Evolutionary conservation across 2,888 invertebrate genomes (phyloP), one percentile per base, ranked within the genome.

Genomic region (Eulithis prunata): DNA sequence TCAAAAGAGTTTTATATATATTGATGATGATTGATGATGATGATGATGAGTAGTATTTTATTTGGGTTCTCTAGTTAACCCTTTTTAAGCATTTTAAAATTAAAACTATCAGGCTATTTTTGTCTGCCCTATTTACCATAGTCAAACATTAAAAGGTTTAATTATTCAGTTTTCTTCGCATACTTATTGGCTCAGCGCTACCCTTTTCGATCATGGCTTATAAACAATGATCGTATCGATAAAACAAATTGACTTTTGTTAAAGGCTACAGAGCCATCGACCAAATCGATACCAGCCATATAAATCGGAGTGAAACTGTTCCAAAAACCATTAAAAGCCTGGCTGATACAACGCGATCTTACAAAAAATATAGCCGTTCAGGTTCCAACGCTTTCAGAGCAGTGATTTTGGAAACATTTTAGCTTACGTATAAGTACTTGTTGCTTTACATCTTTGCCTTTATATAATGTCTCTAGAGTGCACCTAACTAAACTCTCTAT

Each of bases 401-500:
- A 14, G 41, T 47, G 32, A 45, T 65, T 66, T 52, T 5, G 54
- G 70, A 73, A 68, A 73, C 65, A 65, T 71, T 68, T 64, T 54
- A 71, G 70, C 68, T 71, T 68, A 67, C 68, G 69, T 59, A 66
- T 72, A 21, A 21, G 2, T 21, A 75, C 73, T 77, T 78, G 74
- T 77, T 78, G 73, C 75, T 73, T 71, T 70, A 71, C 61, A 73
- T 71, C 71, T 71, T 71, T 70, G 54, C 53, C 69, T 64, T 69
- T 70, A 63, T 73, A 69, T 78, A 74, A 73, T 76, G 56, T 62
- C 72, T 69, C 71, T 71, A 69, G 74, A 77, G 73, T 73, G 64
- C 74, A 71, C 70, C 68, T 75, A 72, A 75, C 68, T 75, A 71
- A 75, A 75, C 73, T 72, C 72, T 72, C 73, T 66, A 67, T 64